A percentile compares a stretch with the other conserved stretches of the same genome.
Conservation (phyloP, 2,113 vertebrate species). For the Chloebia gouldiae region DNA sequence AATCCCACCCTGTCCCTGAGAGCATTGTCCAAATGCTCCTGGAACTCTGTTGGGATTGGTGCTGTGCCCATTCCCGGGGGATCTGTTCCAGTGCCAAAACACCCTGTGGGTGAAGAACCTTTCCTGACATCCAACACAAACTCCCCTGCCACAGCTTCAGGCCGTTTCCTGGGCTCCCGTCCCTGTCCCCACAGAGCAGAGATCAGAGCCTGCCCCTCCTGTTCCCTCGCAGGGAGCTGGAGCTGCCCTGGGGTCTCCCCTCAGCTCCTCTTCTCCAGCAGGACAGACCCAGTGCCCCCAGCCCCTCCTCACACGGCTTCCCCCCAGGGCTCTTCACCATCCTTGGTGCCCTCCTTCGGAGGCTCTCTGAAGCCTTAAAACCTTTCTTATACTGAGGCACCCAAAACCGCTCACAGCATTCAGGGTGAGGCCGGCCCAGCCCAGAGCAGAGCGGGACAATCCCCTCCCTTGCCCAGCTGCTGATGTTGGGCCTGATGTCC, state of each 20-base stretch:
- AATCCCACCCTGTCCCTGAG: neutral
- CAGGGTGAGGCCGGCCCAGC: no score
- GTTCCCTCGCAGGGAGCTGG: no score
- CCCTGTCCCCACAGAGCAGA: neutral
- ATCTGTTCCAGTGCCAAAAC: neutral
- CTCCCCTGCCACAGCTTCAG: neutral
- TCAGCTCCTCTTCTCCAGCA: no score
- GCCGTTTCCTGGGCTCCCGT: neutral
- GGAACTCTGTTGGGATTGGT: rapidly evolving
- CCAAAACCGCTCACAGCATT: no score
- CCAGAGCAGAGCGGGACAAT: no score
- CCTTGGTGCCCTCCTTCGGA: no score
- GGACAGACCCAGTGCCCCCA: no score
- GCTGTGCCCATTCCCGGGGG: neutral
- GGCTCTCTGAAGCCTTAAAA: no score
- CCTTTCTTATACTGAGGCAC: no score
- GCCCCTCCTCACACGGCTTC: no score
- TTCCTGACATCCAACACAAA: neutral
- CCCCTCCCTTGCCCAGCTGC: neutral
- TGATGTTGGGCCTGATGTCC: rapidly evolving
- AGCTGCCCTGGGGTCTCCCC: no score
- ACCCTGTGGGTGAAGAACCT: neutral
- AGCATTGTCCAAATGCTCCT: rapidly evolving
- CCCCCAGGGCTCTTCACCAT: no score
- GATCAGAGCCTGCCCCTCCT: neutral